A percentile compares a stretch with the other conserved stretches of the same genome.
Conservation (phyloP, 2,888 invertebrate genomes). For the Oxystoma pomonae region DNA sequence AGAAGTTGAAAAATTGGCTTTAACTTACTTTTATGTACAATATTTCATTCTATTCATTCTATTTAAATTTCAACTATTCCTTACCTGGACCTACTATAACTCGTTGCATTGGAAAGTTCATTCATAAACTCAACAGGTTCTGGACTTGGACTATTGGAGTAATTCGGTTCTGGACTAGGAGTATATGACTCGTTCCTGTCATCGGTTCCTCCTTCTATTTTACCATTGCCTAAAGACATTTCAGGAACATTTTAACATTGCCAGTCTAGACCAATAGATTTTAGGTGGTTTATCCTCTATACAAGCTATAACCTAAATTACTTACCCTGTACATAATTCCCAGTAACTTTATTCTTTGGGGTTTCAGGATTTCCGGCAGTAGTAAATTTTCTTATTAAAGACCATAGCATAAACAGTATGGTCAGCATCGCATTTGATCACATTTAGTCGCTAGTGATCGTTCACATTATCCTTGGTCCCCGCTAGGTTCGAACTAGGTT, state of each 20-base stretch:
- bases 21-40: neutral
- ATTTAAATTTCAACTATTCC: too few species aligned
- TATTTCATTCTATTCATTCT: neutral
- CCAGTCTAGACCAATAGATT: too few species aligned
- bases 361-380: slow-evolving; percentile 28
- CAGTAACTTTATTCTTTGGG: neutral
- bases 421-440: slow-evolving; percentile 55
- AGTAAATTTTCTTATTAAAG: slow-evolving; percentile 56
- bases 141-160: slow-evolving; percentile 38
- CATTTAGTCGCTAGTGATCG: neutral
- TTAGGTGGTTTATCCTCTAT: too few species aligned
- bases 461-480: neutral
- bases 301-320: neutral
- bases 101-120: slow-evolving; percentile 39
- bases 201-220: slow-evolving; percentile 1
- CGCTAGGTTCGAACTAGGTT: too few species aligned
- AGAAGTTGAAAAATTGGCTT: too few species aligned
- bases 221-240: neutral
- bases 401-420: slow-evolving; percentile 60
- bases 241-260: too few species aligned
- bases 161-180: slow-evolving; percentile 43
- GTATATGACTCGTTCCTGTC: slow-evolving; percentile 41
- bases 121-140: slow-evolving; percentile 40
- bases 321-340: neutral
- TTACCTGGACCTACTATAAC: slow-evolving; percentile 40